These are phyloP conservation scores for Meriones psammophilus DNA, from an alignment of 2,797 vertebrate genomes.

Conservation along the genomic window DNA sequence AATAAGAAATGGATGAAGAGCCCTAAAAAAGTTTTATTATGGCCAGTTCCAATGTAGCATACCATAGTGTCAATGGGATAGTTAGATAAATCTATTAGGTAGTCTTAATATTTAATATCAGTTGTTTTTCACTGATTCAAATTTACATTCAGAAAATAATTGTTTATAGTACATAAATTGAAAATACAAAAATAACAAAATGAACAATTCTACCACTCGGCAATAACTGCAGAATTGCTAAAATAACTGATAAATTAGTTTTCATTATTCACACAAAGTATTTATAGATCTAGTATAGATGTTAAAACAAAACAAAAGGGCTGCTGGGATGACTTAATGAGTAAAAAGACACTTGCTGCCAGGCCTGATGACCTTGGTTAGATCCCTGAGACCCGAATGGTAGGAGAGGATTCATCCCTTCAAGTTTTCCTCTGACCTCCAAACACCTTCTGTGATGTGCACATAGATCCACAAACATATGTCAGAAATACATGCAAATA, in stretches of 20 bases:
- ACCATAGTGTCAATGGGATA: not conserved
- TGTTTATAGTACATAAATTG: slow-evolving; percentile 30
- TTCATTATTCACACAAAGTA: not conserved
- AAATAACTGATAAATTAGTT: slow-evolving; percentile 34
- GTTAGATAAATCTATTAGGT: slow-evolving; percentile 8
- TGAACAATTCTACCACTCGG: not conserved
- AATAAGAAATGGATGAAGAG: slow-evolving; percentile 1
- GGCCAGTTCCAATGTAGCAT: not conserved
- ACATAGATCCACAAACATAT: not conserved
- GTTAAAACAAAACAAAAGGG: not conserved
- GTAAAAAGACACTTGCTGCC: not conserved
- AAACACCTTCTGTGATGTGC: not conserved
- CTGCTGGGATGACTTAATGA: not conserved
- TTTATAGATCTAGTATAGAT: not conserved
- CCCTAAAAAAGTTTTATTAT: not conserved
- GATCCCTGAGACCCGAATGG: not conserved
- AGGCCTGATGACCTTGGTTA: not conserved
- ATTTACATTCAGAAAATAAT: slow-evolving; percentile 65
- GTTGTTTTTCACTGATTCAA: not conserved
- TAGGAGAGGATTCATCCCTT: not conserved
- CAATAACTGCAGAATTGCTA: not conserved
- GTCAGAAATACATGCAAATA: not conserved
- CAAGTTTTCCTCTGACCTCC: not conserved
- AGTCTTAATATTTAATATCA: slow-evolving; percentile 18
- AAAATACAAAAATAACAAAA: slow-evolving; percentile 46